Evolutionary conservation across 2,888 invertebrate species (phyloP).

Genomic region (Agapostemon virescens): DNA sequence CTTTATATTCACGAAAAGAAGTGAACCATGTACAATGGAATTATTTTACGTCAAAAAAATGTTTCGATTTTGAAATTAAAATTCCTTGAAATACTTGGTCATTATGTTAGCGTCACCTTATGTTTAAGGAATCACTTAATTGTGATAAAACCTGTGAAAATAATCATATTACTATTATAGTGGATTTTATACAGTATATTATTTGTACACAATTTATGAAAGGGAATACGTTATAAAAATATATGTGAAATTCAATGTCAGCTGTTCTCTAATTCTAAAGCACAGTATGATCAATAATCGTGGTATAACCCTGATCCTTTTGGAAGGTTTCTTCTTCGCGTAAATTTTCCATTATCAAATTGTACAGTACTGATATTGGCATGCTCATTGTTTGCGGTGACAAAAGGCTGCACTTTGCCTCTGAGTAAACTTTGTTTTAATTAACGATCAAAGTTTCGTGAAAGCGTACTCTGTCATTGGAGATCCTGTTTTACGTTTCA

Average conservation of each 20-base stretch:
- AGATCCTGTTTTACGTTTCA: slow-evolving; percentile 5
- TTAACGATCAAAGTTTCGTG: background rate
- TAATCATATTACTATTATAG: no score
- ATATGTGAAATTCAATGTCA: background rate
- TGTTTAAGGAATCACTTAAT: no score
- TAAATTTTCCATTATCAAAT: background rate
- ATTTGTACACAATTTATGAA: no score
- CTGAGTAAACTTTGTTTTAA: slow-evolving; percentile 5
- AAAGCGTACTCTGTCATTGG: background rate
- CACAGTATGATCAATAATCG: background rate
- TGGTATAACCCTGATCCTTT: background rate
- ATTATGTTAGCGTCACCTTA: no score
- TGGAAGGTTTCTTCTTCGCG: background rate
- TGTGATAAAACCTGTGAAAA: no score
- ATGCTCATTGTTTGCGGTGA: background rate
- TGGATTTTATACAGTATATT: no score
- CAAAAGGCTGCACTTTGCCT: background rate
- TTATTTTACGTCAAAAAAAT: no score
- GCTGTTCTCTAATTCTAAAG: background rate
- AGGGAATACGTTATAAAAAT: no score
- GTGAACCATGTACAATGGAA: no score
- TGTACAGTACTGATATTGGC: background rate
- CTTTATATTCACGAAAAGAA: no score
- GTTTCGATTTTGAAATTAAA: no score
- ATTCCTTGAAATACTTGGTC: no score